These are phyloP conservation scores for Lepisosteus osseus DNA, from an alignment of 2,113 vertebrate species.

Conservation along the genomic window DNA sequence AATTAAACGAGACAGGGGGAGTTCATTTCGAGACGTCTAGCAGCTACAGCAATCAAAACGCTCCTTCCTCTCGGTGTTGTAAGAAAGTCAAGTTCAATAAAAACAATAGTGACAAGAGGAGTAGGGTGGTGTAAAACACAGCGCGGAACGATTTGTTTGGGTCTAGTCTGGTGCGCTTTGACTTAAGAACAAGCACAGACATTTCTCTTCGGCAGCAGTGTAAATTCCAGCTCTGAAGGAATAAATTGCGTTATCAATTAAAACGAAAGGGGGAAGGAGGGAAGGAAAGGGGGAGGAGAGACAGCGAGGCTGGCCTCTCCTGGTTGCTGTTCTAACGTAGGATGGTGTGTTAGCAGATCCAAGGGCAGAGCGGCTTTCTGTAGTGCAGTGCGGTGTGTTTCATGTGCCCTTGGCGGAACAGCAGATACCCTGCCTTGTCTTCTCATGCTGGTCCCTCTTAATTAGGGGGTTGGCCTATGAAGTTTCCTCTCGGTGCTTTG, in stretches of 20 bases:
- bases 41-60: too few species aligned
- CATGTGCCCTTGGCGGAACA: slow-evolving; percentile 73
- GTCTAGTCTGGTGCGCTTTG: too few species aligned
- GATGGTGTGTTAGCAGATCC: slow-evolving; percentile 55
- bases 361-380: slow-evolving; percentile 63
- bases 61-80: too few species aligned
- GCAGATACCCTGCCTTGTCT: slow-evolving; percentile 76
- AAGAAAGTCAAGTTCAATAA: not conserved
- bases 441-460: slow-evolving; percentile 85
- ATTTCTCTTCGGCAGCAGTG: not conserved
- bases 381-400: slow-evolving; percentile 69
- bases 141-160: too few species aligned
- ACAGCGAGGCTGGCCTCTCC: slow-evolving; percentile 26
- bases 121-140: too few species aligned
- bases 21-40: too few species aligned
- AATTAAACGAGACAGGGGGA: not conserved
- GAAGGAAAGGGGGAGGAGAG: slow-evolving; percentile 24
- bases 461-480: slow-evolving; percentile 84
- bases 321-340: slow-evolving; percentile 19
- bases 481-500: slow-evolving; percentile 63
- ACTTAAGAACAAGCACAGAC: too few species aligned
- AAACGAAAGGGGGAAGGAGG: slow-evolving; percentile 44
- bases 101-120: not conserved
- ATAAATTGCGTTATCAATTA: slow-evolving; percentile 46
- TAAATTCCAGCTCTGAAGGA: not conserved